Evolutionary conservation across 1,140 invertebrate genomes (phyloP).

Genomic region (Chironomus striatipennis): DNA sequence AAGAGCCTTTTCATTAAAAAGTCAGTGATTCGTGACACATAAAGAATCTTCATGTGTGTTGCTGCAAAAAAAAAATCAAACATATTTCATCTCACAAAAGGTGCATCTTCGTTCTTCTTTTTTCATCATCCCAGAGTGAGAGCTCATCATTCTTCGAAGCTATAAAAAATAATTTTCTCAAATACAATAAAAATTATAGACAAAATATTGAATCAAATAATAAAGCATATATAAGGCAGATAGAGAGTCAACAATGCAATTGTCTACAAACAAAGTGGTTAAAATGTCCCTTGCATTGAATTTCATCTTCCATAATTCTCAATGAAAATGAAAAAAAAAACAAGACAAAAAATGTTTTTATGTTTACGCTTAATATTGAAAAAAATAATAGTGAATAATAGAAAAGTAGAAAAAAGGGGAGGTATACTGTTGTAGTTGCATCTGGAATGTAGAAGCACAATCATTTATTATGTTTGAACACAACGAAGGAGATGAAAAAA

Average conservation of each 20-base stretch:
- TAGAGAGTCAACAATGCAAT: not conserved
- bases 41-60: not conserved
- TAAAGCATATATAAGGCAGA: too few species aligned
- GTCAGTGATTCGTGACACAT: not conserved
- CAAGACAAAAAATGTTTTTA: not conserved
- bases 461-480: not conserved
- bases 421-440: not conserved
- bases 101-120: not conserved
- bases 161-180: too few species aligned
- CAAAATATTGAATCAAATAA: too few species aligned
- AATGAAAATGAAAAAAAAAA: not conserved
- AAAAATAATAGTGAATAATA: not conserved
- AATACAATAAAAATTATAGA: too few species aligned
- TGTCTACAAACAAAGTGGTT: slow-evolving; percentile 12
- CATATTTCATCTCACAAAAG: not conserved
- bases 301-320: not conserved
- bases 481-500: too few species aligned
- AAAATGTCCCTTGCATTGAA: not conserved
- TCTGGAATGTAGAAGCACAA: slow-evolving; percentile 6
- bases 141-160: too few species aligned
- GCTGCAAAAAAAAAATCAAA: too few species aligned
- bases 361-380: not conserved
- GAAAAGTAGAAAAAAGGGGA: not conserved
- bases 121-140: too few species aligned
- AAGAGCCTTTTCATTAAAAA: not conserved